Evolutionary conservation across 2,797 vertebrate genomes (phyloP).

Genomic region (Notolabrus celidotus): DNA sequence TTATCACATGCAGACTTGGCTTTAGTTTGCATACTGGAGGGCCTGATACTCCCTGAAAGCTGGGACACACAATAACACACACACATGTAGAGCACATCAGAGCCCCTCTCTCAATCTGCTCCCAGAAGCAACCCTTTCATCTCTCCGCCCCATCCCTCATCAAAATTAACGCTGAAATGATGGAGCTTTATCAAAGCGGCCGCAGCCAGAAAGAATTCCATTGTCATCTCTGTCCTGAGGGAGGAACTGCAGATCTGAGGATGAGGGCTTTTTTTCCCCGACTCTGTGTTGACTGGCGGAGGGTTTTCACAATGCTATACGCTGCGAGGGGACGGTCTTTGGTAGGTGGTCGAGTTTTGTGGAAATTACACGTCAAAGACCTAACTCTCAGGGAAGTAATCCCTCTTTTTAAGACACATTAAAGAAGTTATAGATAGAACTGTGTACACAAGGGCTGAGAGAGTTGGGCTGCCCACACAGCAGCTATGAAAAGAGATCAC

Average conservation of each 20-base stretch:
- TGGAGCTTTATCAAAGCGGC: constrained; percentile 74
- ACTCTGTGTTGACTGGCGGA: constrained; percentile 34
- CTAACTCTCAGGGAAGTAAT: constrained; percentile 3
- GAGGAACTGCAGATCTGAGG: constrained; percentile 46
- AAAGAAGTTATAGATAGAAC: constrained; percentile 22
- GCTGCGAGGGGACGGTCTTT: constrained; percentile 13
- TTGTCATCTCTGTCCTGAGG: constrained; percentile 71
- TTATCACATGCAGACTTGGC: constrained; percentile 57
- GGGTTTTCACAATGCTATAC: constrained; percentile 36
- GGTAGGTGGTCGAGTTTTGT: constrained; percentile 31
- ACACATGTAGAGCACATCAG: constrained; percentile 41
- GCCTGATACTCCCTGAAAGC: constrained; percentile 50
- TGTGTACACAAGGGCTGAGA: constrained; percentile 2
- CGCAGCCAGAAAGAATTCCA: constrained; percentile 55
- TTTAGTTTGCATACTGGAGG: constrained; percentile 48
- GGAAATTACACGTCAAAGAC: constrained; percentile 11
- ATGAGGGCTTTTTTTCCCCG: constrained; percentile 9
- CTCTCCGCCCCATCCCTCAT: constrained; percentile 64
- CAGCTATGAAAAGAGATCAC: constrained; percentile 30
- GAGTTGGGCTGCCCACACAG: constrained; percentile 16
- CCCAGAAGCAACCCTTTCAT: constrained; percentile 67
- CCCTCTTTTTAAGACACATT: constrained; percentile 12
- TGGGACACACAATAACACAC: constrained; percentile 38
- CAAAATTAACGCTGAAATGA: constrained; percentile 71
- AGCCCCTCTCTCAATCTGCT: constrained; percentile 43